Percentiles rank a stretch among this genome's conserved stretches.
Conservation (phyloP, 2,113 vertebrate species). For the Leptodactylus fuscus region DNA sequence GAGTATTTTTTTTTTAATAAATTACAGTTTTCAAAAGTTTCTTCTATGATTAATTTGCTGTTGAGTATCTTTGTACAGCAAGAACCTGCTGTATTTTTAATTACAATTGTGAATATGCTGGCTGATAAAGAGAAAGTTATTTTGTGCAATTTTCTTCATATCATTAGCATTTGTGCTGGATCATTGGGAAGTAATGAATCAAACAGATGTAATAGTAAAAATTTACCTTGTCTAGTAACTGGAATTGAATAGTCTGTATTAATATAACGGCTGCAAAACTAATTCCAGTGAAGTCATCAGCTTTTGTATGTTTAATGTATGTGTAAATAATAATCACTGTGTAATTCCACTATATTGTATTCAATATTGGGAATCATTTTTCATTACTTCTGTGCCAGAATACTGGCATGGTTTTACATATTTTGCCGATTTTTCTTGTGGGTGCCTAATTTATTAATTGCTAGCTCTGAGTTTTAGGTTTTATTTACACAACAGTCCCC, state of each 20-base stretch:
- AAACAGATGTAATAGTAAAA: constrained; percentile 24
- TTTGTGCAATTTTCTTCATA: constrained; percentile 45
- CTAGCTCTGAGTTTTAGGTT: too few species aligned
- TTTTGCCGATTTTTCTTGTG: too few species aligned
- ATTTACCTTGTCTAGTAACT: constrained; percentile 45
- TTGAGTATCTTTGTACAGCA: constrained; percentile 29
- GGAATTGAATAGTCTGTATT: not conserved
- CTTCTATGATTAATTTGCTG: constrained; percentile 46
- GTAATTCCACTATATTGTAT: not conserved
- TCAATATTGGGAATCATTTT: not conserved
- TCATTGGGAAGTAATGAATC: constrained; percentile 58
- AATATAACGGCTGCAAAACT: not conserved
- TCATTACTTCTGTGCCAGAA: too few species aligned
- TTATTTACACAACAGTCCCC: too few species aligned
- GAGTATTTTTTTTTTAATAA: too few species aligned
- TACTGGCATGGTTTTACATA: too few species aligned
- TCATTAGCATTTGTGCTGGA: constrained; percentile 47
- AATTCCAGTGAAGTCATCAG: not conserved
- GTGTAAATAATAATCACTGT: not conserved
- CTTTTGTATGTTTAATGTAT: not conserved
- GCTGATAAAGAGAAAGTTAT: constrained; percentile 32
- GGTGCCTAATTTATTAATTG: too few species aligned
- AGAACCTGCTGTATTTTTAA: constrained; percentile 26
- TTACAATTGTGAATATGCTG: constrained; percentile 18
- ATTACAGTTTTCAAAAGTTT: too few species aligned